These are phyloP conservation scores for Manis pentadactyla DNA, from an alignment of 2,797 vertebrate species.

Conservation along the genomic window DNA sequence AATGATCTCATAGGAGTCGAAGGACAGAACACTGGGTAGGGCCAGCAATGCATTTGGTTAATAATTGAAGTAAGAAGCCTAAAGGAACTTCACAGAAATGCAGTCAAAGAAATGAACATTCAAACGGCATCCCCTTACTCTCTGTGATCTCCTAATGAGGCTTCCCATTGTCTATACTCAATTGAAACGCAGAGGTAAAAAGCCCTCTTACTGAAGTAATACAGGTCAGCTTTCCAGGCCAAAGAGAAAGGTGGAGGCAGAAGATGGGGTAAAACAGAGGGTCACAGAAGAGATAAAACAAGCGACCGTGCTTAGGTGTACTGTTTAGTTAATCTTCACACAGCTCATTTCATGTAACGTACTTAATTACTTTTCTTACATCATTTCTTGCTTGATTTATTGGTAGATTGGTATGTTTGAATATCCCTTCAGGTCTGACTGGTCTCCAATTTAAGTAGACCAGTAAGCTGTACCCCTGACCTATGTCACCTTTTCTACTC, in stretches of 20 bases:
- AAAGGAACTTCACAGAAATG: background rate
- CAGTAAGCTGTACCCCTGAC: background rate
- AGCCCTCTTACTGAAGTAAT: background rate
- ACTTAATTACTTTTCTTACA: background rate
- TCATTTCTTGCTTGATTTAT: background rate
- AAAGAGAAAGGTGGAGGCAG: background rate
- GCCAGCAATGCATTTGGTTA: background rate
- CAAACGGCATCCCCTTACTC: background rate
- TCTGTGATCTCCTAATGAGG: background rate
- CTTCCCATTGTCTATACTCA: background rate
- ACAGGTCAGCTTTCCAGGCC: background rate
- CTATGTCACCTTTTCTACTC: background rate
- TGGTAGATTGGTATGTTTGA: background rate
- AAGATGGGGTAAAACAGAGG: background rate
- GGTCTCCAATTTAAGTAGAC: background rate
- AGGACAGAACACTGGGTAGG: background rate
- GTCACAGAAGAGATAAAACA: background rate
- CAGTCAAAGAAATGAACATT: background rate
- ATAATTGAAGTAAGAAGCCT: background rate
- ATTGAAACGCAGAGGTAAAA: background rate
- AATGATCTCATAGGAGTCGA: background rate
- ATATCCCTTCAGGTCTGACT: background rate
- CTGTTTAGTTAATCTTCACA: background rate
- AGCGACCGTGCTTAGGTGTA: background rate
- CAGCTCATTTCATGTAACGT: background rate